phyloP scores from a whole-genome alignment of 2,113 vertebrate genomes.

The Axis porcinus region DNA sequence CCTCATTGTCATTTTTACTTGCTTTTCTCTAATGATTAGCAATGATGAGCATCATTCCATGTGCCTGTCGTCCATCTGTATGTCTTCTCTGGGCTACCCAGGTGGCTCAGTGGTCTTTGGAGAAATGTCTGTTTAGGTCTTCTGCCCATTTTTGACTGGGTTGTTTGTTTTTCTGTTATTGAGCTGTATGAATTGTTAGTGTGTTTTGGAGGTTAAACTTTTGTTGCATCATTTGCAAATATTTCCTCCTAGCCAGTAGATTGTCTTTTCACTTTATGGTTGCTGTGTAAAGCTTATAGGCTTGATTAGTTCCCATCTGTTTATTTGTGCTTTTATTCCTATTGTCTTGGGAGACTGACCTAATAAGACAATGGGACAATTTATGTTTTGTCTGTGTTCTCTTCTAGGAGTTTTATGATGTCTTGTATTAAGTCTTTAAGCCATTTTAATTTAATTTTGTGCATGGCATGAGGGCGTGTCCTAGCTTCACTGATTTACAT shows the following conservation, averaged over 20 bases:
- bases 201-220: background rate
- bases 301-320: background rate
- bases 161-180: background rate
- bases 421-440: background rate
- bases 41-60: background rate
- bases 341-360: background rate
- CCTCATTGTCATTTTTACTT: background rate
- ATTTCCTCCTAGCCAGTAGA: background rate
- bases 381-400: background rate
- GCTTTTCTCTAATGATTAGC: background rate
- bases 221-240: background rate
- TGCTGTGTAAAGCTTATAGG: background rate
- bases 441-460: background rate
- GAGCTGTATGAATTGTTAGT: background rate
- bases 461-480: background rate
- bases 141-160: background rate
- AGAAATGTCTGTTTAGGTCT: background rate
- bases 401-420: background rate
- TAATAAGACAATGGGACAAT: background rate
- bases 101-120: background rate
- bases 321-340: background rate
- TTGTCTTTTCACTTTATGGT: background rate
- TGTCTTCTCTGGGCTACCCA: background rate
- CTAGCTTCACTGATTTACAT: background rate
- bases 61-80: background rate